Evolutionary conservation across 2,888 invertebrate species (phyloP).

Genomic region (Pemphredon lugubris): DNA sequence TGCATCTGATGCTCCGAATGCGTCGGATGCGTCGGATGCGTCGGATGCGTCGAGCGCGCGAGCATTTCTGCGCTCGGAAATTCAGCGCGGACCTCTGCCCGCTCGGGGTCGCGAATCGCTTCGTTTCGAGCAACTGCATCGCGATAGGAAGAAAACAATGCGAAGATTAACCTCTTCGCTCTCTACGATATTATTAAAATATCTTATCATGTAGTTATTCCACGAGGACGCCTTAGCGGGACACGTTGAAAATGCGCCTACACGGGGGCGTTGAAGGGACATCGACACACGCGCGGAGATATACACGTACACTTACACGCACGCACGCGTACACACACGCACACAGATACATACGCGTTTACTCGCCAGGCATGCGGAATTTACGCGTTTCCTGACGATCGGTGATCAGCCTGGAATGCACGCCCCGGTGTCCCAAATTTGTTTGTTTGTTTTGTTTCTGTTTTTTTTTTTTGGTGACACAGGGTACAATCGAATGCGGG

Average conservation of each 20-base stretch:
- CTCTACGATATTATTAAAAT: slow-evolving; percentile 51
- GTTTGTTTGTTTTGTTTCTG: not conserved
- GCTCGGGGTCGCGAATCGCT: slow-evolving; percentile 42
- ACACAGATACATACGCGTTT: slow-evolving; percentile 9
- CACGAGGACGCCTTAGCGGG: slow-evolving; percentile 71
- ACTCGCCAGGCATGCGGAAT: slow-evolving; percentile 8
- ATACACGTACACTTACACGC: slow-evolving; percentile 13
- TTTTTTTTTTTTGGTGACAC: not conserved
- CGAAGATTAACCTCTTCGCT: slow-evolving; percentile 51
- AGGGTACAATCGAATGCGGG: too few species aligned
- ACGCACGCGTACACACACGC: slow-evolving; percentile 1
- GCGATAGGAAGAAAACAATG: slow-evolving; percentile 56
- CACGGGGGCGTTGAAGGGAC: slow-evolving; percentile 29
- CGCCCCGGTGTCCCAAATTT: too few species aligned
- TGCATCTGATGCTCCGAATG: not conserved
- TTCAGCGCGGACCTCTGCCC: slow-evolving; percentile 20
- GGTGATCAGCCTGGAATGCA: slow-evolving; percentile 4
- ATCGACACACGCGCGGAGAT: slow-evolving; percentile 17
- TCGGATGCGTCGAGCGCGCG: not conserved
- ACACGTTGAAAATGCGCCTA: slow-evolving; percentile 51
- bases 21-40: not conserved
- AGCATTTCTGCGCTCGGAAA: slow-evolving; percentile 9
- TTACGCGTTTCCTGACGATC: slow-evolving; percentile 1
- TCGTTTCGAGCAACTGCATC: slow-evolving; percentile 52
- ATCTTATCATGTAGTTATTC: slow-evolving; percentile 58